A percentile compares a stretch with the other conserved stretches of the same genome.
phyloP scores from a whole-genome alignment of 2,113 vertebrate genomes.

The Tragelaphus scriptus region DNA sequence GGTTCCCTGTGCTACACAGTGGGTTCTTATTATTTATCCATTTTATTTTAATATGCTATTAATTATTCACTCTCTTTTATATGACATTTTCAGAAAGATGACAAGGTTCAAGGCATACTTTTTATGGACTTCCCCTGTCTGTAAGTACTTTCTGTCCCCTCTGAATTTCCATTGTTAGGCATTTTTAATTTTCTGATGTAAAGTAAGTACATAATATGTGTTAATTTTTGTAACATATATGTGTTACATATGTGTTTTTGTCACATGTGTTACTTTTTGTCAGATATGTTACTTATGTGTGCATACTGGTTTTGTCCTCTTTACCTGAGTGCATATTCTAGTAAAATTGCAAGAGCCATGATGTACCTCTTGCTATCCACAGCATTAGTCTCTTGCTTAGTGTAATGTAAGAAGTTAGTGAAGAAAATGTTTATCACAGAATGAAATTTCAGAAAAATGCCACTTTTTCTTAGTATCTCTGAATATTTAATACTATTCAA shows the following conservation, averaged over 20 bases:
- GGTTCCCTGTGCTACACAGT: neutral
- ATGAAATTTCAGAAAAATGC: neutral
- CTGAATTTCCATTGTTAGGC: neutral
- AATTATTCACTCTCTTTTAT: neutral
- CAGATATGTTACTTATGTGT: neutral
- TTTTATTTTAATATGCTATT: neutral
- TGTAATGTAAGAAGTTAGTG: neutral
- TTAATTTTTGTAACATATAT: neutral
- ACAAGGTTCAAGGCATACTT: neutral
- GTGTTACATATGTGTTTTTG: neutral
- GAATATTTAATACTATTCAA: neutral
- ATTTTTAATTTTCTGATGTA: neutral
- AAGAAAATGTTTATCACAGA: neutral
- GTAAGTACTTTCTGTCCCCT: neutral
- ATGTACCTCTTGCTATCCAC: neutral
- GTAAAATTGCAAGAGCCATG: neutral
- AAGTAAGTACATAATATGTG: too few species aligned
- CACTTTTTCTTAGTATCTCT: neutral
- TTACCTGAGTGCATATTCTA: neutral
- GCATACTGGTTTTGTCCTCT: neutral
- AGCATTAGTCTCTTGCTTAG: neutral
- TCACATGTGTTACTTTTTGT: neutral
- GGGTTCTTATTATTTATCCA: neutral
- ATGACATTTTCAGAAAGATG: neutral
- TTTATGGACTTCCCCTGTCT: neutral